phyloP scores from a whole-genome alignment of 2,797 vertebrate species.

The Platyrinchus mystaceus region DNA sequence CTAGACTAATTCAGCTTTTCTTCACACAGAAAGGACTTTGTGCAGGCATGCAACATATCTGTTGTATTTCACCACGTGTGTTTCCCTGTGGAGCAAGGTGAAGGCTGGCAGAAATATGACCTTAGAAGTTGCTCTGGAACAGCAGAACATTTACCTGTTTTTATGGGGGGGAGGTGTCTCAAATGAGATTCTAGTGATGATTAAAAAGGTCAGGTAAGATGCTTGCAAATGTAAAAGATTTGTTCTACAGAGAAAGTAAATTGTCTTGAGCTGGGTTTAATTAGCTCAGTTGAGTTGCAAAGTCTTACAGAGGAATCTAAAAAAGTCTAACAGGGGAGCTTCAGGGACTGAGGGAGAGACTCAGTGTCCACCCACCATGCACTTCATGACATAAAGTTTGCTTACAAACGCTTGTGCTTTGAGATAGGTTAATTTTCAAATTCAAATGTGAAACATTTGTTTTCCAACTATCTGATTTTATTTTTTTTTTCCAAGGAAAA shows the following conservation, averaged over 20 bases:
- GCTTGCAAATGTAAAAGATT: background rate
- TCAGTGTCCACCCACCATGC: background rate
- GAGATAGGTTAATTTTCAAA: background rate
- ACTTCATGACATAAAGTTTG: background rate
- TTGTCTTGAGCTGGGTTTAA: background rate
- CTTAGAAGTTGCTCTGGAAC: background rate
- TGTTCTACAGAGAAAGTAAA: background rate
- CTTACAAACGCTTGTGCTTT: background rate
- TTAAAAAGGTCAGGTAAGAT: background rate
- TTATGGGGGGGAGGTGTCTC: background rate
- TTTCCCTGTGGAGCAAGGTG: background rate
- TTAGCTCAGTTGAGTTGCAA: background rate
- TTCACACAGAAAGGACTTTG: background rate
- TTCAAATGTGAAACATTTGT: background rate
- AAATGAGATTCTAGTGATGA: background rate
- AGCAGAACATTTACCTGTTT: background rate
- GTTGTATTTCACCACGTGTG: background rate
- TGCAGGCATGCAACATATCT: background rate
- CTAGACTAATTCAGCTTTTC: background rate
- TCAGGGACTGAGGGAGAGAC: background rate
- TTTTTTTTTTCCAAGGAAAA: background rate
- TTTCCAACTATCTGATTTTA: background rate
- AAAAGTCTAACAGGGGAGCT: background rate
- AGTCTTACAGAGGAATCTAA: background rate
- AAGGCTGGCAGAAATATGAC: background rate